Conservation (phyloP, 1,140 invertebrate species). For the Scaptodrosophila lebanonensis region DNA sequence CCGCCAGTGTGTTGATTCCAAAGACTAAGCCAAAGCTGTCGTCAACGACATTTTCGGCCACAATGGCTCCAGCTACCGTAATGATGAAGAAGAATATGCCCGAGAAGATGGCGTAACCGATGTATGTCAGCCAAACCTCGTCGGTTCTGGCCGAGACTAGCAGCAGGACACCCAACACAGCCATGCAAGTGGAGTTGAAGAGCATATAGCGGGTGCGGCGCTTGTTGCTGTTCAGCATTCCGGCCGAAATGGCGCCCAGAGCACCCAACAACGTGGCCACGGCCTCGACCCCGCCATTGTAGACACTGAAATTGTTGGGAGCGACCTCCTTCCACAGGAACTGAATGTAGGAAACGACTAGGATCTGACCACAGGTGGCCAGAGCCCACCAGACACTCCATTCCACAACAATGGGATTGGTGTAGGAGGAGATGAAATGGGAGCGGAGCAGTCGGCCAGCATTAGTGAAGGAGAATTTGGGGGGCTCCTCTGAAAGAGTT, state of each 20-base stretch:
- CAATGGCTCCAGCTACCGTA: conserved; percentile 91
- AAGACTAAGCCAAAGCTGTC: conserved; percentile 94
- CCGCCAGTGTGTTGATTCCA: conserved; percentile 91
- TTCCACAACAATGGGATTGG: conserved; percentile 83
- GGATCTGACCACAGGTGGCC: conserved; percentile 88
- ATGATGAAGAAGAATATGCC: conserved; percentile 89
- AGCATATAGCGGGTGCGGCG: conserved; percentile 59
- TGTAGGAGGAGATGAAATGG: conserved; percentile 86
- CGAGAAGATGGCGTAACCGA: conserved; percentile 86
- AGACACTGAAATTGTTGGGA: conserved; percentile 76
- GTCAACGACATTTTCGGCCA: conserved; percentile 87
- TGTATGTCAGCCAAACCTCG: conserved; percentile 85
- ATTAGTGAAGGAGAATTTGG: conserved; percentile 58
- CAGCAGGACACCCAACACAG: conserved; percentile 83
- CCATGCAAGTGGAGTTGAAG: conserved; percentile 77
- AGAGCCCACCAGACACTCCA: conserved; percentile 93
- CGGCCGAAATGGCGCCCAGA: conserved; percentile 78
- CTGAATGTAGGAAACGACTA: conserved; percentile 88
- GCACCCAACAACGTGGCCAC: conserved; percentile 85
- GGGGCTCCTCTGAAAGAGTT: background rate
- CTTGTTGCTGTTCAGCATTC: conserved; percentile 61
- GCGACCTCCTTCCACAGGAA: conserved; percentile 84
- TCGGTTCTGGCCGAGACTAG: conserved; percentile 80
- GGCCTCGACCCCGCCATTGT: conserved; percentile 90
- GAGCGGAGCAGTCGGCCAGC: conserved; percentile 80